These are phyloP conservation scores for Phyllotis vaccarum DNA, from an alignment of 2,797 vertebrate genomes.

Conservation along the genomic window DNA sequence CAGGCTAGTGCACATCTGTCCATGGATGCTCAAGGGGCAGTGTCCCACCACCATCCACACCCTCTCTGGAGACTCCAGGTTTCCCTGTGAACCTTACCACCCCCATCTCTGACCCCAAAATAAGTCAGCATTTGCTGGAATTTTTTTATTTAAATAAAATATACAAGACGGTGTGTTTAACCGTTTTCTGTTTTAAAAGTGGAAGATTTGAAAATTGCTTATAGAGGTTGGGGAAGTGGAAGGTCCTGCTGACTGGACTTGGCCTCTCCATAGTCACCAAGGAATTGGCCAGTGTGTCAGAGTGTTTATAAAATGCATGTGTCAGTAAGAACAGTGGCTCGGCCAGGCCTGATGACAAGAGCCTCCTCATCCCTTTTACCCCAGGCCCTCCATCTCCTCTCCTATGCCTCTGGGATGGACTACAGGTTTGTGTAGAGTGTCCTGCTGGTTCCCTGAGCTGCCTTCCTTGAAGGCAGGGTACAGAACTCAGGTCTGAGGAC, in stretches of 20 bases:
- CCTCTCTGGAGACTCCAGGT: not conserved
- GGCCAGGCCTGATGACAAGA: slow-evolving; percentile 36
- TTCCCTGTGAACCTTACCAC: not conserved
- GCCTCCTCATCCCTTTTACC: not conserved
- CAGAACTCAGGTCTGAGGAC: not conserved
- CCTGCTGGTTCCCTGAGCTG: not conserved
- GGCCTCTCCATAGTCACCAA: not conserved
- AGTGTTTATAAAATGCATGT: slow-evolving; percentile 61
- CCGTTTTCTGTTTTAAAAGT: slow-evolving; percentile 83
- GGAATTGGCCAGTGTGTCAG: slow-evolving; percentile 1
- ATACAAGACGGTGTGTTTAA: slow-evolving; percentile 74
- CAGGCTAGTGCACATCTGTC: accelerated
- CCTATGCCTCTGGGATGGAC: not conserved
- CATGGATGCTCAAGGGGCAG: not conserved
- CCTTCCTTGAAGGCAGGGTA: not conserved
- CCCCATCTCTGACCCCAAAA: not conserved
- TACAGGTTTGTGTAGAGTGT: not conserved
- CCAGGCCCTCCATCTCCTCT: not conserved
- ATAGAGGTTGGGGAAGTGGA: slow-evolving; percentile 1
- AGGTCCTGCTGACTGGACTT: not conserved
- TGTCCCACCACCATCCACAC: not conserved
- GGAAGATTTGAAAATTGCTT: slow-evolving; percentile 83
- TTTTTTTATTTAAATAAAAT: slow-evolving; percentile 85
- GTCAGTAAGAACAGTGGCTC: not conserved
- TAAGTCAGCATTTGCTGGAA: slow-evolving; percentile 63